Evolutionary conservation across 2,888 invertebrate species (phyloP).

Genomic region (Leucania comma): DNA sequence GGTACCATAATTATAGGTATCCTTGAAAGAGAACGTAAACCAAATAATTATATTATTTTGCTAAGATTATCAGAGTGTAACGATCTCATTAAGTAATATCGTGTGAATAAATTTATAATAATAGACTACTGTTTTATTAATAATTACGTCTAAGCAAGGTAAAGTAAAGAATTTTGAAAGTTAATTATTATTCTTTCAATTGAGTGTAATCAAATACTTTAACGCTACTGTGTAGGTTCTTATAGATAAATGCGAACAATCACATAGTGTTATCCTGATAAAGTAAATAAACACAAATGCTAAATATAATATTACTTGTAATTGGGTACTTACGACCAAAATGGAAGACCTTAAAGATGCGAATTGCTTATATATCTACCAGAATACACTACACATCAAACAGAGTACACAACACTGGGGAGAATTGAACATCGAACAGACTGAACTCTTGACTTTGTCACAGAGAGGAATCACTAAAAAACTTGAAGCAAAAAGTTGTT

Average conservation of each 20-base stretch:
- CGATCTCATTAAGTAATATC: conserved; percentile 60
- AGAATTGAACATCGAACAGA: conserved; percentile 37
- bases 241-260: conserved; percentile 35
- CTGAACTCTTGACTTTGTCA: conserved; percentile 33
- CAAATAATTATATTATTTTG: conserved; percentile 28
- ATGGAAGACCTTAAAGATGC: neutral
- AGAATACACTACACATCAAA: conserved; percentile 37
- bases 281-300: conserved; percentile 18
- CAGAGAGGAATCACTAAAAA: conserved; percentile 59
- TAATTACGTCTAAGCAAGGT: conserved; percentile 13
- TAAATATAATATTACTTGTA: conserved; percentile 8
- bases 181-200: conserved; percentile 29
- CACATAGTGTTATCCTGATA: conserved; percentile 16
- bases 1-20: neutral
- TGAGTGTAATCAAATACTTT: conserved; percentile 26
- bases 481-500: conserved; percentile 49
- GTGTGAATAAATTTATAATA: conserved; percentile 41
- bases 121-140: conserved; percentile 11
- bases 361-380: conserved; percentile 6
- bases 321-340: conserved; percentile 51
- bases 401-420: conserved; percentile 26
- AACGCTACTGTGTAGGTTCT: conserved; percentile 11
- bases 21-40: conserved; percentile 30
- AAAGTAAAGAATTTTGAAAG: conserved; percentile 19
- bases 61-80: conserved; percentile 49